phyloP scores from a whole-genome alignment of 2,113 vertebrate genomes.

The Antigone vipio region DNA sequence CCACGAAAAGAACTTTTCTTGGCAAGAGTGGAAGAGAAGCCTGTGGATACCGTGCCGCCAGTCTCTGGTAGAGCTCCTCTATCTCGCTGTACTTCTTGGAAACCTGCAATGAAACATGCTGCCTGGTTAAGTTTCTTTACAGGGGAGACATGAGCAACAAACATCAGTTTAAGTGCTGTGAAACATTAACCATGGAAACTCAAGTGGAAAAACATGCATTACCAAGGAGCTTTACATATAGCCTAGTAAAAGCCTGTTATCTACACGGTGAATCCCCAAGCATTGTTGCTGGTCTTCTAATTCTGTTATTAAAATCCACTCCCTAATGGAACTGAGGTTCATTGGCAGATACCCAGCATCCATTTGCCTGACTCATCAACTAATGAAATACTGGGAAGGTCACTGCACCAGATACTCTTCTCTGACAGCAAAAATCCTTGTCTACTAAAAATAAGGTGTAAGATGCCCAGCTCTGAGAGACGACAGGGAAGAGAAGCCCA shows the following conservation, averaged over 20 bases:
- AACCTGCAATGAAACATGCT: conserved; percentile 71
- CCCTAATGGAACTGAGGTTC: conserved; percentile 2
- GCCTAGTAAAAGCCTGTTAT: not conserved
- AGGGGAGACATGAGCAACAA: not conserved
- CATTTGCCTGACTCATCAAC: not conserved
- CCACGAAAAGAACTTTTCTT: conserved; percentile 83
- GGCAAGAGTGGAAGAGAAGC: conserved; percentile 78
- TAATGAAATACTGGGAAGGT: not conserved
- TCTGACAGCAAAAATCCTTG: not conserved
- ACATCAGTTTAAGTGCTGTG: not conserved
- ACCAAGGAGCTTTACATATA: not conserved
- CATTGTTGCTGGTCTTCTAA: not conserved
- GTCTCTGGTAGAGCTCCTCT: conserved; percentile 80
- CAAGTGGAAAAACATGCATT: not conserved
- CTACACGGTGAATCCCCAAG: not conserved
- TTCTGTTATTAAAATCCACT: not conserved
- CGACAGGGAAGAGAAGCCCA: not conserved
- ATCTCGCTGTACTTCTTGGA: conserved; percentile 88
- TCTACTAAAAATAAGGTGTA: not conserved
- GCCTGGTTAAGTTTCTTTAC: not conserved
- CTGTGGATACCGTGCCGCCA: conserved; percentile 66
- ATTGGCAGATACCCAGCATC: not conserved
- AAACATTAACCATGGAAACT: not conserved
- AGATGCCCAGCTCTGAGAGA: not conserved
- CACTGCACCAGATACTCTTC: not conserved